Evolutionary conservation across 1,140 invertebrate species (phyloP), one percentile per base, ranked within the genome.

Genomic region (Trachymyrmex septentrionalis): DNA sequence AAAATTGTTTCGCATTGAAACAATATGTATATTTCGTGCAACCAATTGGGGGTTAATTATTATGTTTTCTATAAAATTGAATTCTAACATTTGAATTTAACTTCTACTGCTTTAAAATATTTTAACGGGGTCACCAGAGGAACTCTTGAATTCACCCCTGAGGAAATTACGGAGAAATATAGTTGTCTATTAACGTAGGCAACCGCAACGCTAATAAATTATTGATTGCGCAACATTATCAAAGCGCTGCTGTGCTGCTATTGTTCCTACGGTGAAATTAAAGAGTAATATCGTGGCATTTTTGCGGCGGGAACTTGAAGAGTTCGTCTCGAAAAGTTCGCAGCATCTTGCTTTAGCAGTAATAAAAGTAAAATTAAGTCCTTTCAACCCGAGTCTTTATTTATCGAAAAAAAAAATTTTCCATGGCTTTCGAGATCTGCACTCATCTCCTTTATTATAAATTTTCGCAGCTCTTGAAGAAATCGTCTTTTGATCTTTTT

Each of bases 131-230:
- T 73, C 80, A 30, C 64, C 44, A 19, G 34, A 14, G 19, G 19
- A 24, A 38, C n/a, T 44, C 38, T 19, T 48, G 69, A 84, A 75
- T 73, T 73, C 27, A 71, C 34, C 14, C 5, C 24, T 16, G 44
- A 10, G 80, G 10, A 48, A 48, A 84, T 75, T 75, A 50, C n/a
- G 19, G n/a, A 30, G 12, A 19, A 50, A 34, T 63, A 75, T 75
- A 75, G 38, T 75, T 75, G 55, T 61, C 55, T 73, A 84, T 73
- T 50, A 84, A 75, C 44, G 69, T 30, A 75, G 14, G 27, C 21
- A 50, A 75, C 38, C 80, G 38, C 80, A 84, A 27, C 57, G 55
- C 69, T 84, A 84, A 84, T 75, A 84, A 50, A 75, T 84, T 84
- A 84, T 75, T 84, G 80, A 63, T 82, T 82, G 38, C 10, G 53